Base-by-base conservation (phyloP, 2,888 invertebrate genomes). In the Eremobia ochroleuca region DNA sequence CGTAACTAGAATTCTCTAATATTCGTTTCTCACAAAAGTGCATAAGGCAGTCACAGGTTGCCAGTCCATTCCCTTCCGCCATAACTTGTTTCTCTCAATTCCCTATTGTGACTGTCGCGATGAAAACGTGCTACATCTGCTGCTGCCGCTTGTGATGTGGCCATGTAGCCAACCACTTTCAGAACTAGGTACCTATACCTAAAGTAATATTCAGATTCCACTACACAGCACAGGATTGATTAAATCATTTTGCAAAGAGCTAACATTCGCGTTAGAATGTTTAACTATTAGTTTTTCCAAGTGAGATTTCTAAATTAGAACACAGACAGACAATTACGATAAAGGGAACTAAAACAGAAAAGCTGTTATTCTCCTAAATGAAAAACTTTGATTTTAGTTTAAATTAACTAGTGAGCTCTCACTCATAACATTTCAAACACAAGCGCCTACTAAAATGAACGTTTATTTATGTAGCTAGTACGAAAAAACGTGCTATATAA, bases 401-500 rank as follows among this genome's bases (percentile, higher is more conserved):
- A 28, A 67, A 49, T 61, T 28, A 82, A 69, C 55, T 65, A 31
- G 13, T 55, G 46, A 46, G 31, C 15, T 67, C 25, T 2, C 28
- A 67, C 18, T 71, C 37, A 28, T 46, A 58, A n/a, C 59, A 65
- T 58, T 72, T 71, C 15, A 65, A 73, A 73, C 37, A 62, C 28
- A 46, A 66, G 59, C 76, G 82, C 86, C 82, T 77, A 69, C 59
- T 43, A 37, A 76, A 71, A 77, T 37, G 31, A 21, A 52, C 61
- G 52, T 43, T 66, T 75, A 74, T 82, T 82, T 75, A 66, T 67
- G 68, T 74, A 72, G 43, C 43, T 6, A 52, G 62, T 67, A 69
- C 69, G 72, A 76, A 87, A 76, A 82, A 79, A 73, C 59, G 58
- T 85, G 81, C 78, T 85, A 73, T 69, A 25, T 71, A 65, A 87